Evolutionary conservation across 2,888 invertebrate genomes (phyloP).

Genomic region (Aleiodes alternator): DNA sequence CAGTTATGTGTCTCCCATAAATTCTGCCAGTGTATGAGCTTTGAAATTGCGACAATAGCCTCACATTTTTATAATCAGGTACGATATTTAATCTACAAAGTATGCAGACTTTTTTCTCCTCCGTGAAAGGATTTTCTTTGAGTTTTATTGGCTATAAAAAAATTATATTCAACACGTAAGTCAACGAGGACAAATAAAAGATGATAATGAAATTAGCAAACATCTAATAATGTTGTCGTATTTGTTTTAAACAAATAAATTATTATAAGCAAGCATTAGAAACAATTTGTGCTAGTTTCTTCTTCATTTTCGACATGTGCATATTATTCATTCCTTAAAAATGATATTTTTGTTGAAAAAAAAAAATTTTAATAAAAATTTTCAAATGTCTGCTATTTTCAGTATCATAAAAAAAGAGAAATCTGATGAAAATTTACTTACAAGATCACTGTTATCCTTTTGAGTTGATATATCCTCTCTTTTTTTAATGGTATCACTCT

Average conservation of each 20-base stretch:
- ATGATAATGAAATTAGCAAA: not conserved
- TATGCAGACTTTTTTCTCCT: slow-evolving; percentile 85
- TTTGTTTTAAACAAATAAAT: too few relatives aligned
- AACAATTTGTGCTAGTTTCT: too few relatives aligned
- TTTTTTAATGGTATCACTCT: slow-evolving; percentile 28
- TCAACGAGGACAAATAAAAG: not conserved
- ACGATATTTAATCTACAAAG: slow-evolving; percentile 89
- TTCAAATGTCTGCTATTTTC: too few relatives aligned
- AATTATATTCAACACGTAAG: slow-evolving; percentile 18
- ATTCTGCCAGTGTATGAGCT: slow-evolving; percentile 95
- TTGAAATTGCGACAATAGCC: slow-evolving; percentile 95
- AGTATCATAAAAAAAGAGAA: too few relatives aligned
- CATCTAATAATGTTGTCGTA: too few relatives aligned
- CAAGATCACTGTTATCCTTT: slow-evolving; percentile 43
- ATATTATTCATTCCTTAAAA: not conserved
- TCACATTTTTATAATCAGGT: slow-evolving; percentile 93
- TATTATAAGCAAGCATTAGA: too few relatives aligned
- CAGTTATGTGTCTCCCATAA: slow-evolving; percentile 95
- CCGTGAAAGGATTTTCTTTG: slow-evolving; percentile 85
- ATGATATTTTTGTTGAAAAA: too few relatives aligned
- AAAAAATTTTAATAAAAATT: too few relatives aligned
- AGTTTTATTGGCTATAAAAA: slow-evolving; percentile 62
- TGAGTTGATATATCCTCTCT: not conserved
- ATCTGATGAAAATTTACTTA: slow-evolving; percentile 27
- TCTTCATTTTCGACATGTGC: too few relatives aligned